Percentiles rank a stretch among this genome's conserved stretches.
Evolutionary conservation across 1,140 invertebrate genomes (phyloP).

Genomic region (Drosophila leontia): DNA sequence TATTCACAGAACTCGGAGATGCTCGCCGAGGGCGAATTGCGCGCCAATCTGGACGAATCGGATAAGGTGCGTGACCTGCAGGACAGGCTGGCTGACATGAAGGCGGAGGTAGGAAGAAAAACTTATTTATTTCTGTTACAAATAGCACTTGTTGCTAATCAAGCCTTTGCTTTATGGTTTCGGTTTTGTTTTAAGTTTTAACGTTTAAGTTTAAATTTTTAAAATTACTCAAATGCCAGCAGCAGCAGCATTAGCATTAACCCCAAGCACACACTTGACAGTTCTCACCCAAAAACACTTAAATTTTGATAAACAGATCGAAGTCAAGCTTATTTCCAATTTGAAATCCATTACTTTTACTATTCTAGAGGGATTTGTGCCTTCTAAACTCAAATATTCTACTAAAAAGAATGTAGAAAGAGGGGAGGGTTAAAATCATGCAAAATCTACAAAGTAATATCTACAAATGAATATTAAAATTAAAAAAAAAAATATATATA

Average conservation of each 20-base stretch:
- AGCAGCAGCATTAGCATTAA: slow-evolving; percentile 16
- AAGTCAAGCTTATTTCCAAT: background rate
- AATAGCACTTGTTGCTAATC: slow-evolving; percentile 9
- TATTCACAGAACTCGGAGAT: slow-evolving; percentile 94
- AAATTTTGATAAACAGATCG: background rate
- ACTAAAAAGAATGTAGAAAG: no score
- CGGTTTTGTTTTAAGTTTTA: slow-evolving; percentile 37
- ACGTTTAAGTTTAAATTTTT: slow-evolving; percentile 11
- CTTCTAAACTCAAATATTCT: no score
- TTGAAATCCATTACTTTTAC: background rate
- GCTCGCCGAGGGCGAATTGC: slow-evolving; percentile 94
- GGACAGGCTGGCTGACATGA: slow-evolving; percentile 95
- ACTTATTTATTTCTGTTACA: background rate
- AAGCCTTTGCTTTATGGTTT: slow-evolving; percentile 50
- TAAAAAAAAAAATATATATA: no score
- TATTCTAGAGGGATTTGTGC: no score
- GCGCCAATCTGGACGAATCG: slow-evolving; percentile 92
- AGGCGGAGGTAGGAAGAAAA: slow-evolving; percentile 92
- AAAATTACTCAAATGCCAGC: slow-evolving; percentile 28
- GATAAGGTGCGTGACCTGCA: slow-evolving; percentile 94
- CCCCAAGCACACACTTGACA: background rate
- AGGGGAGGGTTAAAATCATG: no score
- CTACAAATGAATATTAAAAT: no score
- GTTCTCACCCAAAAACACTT: slow-evolving; percentile 5
- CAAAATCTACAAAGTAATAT: no score